Evolutionary conservation across 1,140 invertebrate genomes (phyloP), one percentile per base, ranked within the genome.

Genomic region (Zaprionus inermis): DNA sequence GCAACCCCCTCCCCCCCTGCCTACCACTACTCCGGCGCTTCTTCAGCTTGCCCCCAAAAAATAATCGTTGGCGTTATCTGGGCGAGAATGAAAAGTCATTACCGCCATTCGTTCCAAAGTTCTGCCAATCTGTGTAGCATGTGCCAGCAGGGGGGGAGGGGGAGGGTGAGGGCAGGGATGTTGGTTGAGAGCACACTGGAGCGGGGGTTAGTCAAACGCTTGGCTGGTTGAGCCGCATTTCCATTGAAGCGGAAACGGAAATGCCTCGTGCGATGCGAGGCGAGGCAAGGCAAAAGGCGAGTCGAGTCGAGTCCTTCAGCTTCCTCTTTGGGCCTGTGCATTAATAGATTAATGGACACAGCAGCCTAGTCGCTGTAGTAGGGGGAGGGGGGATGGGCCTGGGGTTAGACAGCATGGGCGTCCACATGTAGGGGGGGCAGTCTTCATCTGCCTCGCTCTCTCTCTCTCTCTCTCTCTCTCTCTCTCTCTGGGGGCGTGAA

Each of bases 71-170:
- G 84, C 84, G 74, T 89, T 89, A 89, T 89, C 84, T 89, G 72
- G 81, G 78, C 69, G 84, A 89, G 81, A 89, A 88, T 88, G 84
- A 88, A 88, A 88, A 88, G 84, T 88, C 84, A 88, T 88, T 88
- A 88, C 84, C 80, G 84, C 84, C 84, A 88, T 88, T 88, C 84
- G 80, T 89, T 84, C 74, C 80, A 52, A 72, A 67, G 41, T 75
- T 71, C 44, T 65, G 72, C 59, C 54, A 70, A 74, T 69, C 71
- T 73, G 65, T 18, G 46, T 44, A 65, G 59, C 32, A 34, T 52
- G 36, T 57, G 67, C 56, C 34, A 16, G 16, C 4, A 11, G n/a
- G 38, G 11, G 7, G 5, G 28, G 28, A 5, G 2, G 18, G 65
- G 11, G 7, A 6, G 18, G 41, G 30, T 5, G 12, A 6, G 18